phyloP scores from a whole-genome alignment of 2,113 vertebrate genomes.

The human region DNA sequence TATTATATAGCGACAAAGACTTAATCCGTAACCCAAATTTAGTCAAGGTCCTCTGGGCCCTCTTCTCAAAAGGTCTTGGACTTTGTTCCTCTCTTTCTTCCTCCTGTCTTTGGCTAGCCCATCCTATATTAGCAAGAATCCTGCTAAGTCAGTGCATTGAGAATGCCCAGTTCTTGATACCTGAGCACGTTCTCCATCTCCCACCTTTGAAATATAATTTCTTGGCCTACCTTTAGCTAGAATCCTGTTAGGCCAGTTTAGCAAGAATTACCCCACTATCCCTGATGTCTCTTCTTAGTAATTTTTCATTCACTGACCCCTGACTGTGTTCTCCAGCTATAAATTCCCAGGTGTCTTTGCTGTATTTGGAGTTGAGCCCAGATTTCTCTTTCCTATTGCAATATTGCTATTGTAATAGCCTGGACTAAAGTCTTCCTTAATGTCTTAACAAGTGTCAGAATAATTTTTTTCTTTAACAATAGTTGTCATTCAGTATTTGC shows the following conservation, averaged over 20 bases:
- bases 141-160: neutral
- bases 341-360: neutral
- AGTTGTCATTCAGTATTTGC: conserved; percentile 1
- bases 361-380: neutral
- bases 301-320: neutral
- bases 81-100: no score
- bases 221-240: neutral
- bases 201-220: neutral
- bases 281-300: neutral
- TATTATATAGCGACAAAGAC: neutral
- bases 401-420: neutral
- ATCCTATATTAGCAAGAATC: neutral
- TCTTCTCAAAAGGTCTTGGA: neutral
- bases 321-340: neutral
- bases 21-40: neutral
- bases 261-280: neutral
- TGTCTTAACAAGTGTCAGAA: neutral
- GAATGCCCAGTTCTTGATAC: neutral
- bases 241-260: neutral
- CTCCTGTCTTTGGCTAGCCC: no score
- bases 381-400: neutral
- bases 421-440: neutral
- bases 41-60: neutral
- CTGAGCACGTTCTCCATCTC: neutral
- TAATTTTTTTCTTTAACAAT: neutral